These are phyloP conservation scores for Zaprionus lachaisei DNA, from an alignment of 1,140 invertebrate species.

Conservation along the genomic window DNA sequence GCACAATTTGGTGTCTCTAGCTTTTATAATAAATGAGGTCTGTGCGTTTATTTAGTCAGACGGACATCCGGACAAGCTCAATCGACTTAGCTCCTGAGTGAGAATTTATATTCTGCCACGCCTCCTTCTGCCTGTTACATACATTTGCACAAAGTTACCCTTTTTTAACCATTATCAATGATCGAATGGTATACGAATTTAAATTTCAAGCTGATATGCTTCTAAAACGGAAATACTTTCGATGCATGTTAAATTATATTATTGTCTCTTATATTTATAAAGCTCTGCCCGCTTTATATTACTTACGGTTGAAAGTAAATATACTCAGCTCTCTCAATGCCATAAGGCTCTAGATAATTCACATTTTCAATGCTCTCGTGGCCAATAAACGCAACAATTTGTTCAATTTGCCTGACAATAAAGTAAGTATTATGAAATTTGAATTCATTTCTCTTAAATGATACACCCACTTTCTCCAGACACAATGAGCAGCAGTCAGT, in stretches of 20 bases:
- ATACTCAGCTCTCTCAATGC: slow-evolving; percentile 65
- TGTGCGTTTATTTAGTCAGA: too few species aligned
- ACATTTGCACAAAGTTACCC: too few species aligned
- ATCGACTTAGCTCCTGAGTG: too few species aligned
- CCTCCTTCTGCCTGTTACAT: too few species aligned
- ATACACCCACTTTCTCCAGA: slow-evolving; percentile 68
- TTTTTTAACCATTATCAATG: too few species aligned
- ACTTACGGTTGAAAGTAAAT: slow-evolving; percentile 81
- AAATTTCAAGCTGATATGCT: too few species aligned
- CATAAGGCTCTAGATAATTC: slow-evolving; percentile 52
- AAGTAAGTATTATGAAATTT: background rate
- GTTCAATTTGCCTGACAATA: slow-evolving; percentile 48
- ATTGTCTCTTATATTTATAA: background rate
- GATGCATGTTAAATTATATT: background rate
- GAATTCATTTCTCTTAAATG: background rate
- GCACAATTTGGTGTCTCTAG: too few species aligned
- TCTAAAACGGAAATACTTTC: too few species aligned
- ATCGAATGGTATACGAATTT: too few species aligned
- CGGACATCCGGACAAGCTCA: too few species aligned
- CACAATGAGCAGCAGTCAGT: slow-evolving; percentile 70
- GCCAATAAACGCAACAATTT: slow-evolving; percentile 70
- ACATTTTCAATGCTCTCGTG: slow-evolving; percentile 65
- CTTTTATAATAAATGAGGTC: too few species aligned
- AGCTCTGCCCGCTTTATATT: background rate
- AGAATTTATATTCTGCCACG: too few species aligned